Evolutionary conservation across 1,140 invertebrate genomes (phyloP), one percentile per base, ranked within the genome.

Genomic region (Drosophila athabasca): DNA sequence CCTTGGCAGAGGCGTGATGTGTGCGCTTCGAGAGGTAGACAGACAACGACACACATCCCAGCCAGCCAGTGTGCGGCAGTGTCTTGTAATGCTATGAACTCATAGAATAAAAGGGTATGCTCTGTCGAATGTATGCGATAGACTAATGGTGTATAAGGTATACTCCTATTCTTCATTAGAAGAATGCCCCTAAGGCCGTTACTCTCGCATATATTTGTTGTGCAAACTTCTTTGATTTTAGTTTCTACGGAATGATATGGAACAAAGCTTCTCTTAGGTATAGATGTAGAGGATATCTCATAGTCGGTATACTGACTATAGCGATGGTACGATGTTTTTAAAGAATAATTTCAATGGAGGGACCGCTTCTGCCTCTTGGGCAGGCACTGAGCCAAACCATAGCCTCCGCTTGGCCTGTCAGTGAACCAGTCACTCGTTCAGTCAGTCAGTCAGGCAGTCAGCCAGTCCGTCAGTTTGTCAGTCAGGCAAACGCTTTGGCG

Each of bases 1-100:
- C 35, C 13, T 39, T 39, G 35, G 35, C 58, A 62, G 22, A 74
- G 76, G 64, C 68, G 78, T 85, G 49, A 69, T 85, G 81, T 69
- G 71, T 76, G 59, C 62, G 45, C 62, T 58, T 68, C 60, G 45
- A 82, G 62, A 62, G 55, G 48, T 62, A 60, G 55, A 26, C 68
- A 54, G 58, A 44, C 65, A 80, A 13, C 57, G 46, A 65, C n/a
- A 53, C 35, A 48, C 46, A 59, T 45, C 19, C 60, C 17, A 19
- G 0, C 17, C 17, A 62, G 4, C n/a, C 22, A 35, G 35, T 73
- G 26, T 53, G n/a, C n/a, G 51, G 49, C 50, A 43, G 64, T 77
- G 61, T n/a, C 62, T 77, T 67, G 58, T 13, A 11, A 13, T 39
- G 11, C 35, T 11, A 9, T 9, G 11, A 13, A 39, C 35, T 39